These are phyloP conservation scores for Synanthedon formicaeformis DNA, from an alignment of 2,888 invertebrate genomes.

Conservation along the genomic window DNA sequence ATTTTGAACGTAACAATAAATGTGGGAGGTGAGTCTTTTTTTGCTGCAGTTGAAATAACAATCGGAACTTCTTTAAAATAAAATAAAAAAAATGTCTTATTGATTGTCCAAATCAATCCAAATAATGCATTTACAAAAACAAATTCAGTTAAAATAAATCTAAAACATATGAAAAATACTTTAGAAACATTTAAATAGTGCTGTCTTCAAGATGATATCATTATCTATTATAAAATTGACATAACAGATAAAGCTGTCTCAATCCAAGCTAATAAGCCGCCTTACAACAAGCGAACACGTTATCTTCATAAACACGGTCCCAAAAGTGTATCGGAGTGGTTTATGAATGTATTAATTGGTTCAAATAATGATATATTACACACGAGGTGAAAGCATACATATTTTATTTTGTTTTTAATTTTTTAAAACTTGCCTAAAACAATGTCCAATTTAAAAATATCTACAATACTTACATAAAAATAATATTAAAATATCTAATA, in stretches of 20 bases:
- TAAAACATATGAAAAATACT: background rate
- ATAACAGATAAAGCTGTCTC: background rate
- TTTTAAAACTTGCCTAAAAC: no score
- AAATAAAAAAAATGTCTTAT: no score
- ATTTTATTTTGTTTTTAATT: no score
- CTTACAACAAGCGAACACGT: background rate
- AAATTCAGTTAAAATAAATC: background rate
- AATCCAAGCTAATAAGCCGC: background rate
- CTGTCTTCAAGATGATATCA: constrained; percentile 1
- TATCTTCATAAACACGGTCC: constrained; percentile 3
- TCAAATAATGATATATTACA: constrained; percentile 1
- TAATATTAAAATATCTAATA: no score
- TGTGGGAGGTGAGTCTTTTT: no score
- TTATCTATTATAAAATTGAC: constrained; percentile 3
- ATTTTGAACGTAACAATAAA: no score
- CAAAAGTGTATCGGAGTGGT: constrained; percentile 1
- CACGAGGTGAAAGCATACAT: background rate
- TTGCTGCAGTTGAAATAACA: no score
- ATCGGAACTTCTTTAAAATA: no score
- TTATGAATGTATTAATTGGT: constrained; percentile 4
- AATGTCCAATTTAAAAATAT: no score
- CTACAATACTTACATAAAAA: no score
- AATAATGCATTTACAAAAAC: no score
- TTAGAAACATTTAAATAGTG: constrained; percentile 1
- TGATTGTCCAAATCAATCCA: no score